Conservation (phyloP, 2,113 vertebrate genomes). For the Hippocampus comes region DNA sequence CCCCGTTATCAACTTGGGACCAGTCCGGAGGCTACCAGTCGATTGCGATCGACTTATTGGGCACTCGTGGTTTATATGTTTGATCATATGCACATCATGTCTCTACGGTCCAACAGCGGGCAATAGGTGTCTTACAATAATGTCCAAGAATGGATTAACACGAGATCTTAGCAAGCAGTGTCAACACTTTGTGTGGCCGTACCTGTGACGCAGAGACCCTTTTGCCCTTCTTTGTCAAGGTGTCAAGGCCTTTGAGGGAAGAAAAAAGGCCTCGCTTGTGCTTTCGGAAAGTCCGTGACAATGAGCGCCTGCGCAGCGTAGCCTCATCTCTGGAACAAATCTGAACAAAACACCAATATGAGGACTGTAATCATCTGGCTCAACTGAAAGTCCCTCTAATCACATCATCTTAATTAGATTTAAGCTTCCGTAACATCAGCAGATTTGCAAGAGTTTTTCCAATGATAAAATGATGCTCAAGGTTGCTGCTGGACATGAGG, state of each 20-base stretch:
- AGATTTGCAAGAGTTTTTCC: constrained; percentile 1
- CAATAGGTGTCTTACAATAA: neutral
- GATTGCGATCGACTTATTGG: too few relatives aligned
- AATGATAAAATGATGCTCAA: constrained; percentile 27
- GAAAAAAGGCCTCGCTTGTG: constrained; percentile 89
- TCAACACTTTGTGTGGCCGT: constrained; percentile 20
- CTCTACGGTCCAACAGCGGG: neutral
- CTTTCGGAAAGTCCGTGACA: constrained; percentile 80
- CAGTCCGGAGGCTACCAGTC: too few relatives aligned
- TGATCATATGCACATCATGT: too few relatives aligned
- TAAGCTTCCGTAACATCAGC: neutral
- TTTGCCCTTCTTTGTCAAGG: constrained; percentile 84
- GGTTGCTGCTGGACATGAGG: constrained; percentile 13
- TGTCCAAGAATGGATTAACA: neutral
- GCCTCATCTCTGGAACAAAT: constrained; percentile 92
- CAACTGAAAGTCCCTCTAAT: constrained; percentile 26
- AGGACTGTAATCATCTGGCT: constrained; percentile 19
- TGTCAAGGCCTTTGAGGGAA: constrained; percentile 91
- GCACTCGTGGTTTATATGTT: too few relatives aligned
- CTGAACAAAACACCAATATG: constrained; percentile 64
- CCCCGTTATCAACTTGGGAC: too few relatives aligned
- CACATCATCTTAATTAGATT: constrained; percentile 39
- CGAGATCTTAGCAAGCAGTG: too few relatives aligned
- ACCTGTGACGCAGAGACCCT: constrained; percentile 87
- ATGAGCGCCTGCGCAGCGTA: constrained; percentile 83